Conservation (phyloP, 2,888 invertebrate genomes). For the Hypomecis punctinalis region DNA sequence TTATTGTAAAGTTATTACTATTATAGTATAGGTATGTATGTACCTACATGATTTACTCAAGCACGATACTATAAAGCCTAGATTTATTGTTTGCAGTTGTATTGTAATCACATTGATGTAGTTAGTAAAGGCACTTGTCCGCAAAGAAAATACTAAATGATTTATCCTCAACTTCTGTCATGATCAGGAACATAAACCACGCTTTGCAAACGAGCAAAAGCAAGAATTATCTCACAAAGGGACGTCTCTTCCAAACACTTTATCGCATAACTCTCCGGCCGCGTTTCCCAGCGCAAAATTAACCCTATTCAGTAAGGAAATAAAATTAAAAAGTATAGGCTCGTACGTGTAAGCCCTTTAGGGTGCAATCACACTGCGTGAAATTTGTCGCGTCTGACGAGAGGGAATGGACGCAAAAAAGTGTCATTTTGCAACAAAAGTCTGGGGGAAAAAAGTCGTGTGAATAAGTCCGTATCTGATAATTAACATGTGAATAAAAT, state of each 20-base stretch:
- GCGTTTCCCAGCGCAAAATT: constrained; percentile 54
- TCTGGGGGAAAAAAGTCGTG: too few relatives aligned
- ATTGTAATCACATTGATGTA: too few relatives aligned
- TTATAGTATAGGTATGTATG: too few relatives aligned
- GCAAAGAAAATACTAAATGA: too few relatives aligned
- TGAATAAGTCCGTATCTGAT: too few relatives aligned
- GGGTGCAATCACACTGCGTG: constrained; percentile 21
- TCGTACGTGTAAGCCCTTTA: constrained; percentile 38
- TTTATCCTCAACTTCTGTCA: neutral
- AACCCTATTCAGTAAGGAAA: constrained; percentile 61
- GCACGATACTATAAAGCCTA: too few relatives aligned
- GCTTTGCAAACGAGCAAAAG: constrained; percentile 12
- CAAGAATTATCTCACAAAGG: constrained; percentile 17
- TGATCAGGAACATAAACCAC: constrained; percentile 10
- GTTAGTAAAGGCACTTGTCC: too few relatives aligned
- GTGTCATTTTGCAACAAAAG: too few relatives aligned
- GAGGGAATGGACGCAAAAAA: neutral
- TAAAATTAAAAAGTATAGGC: constrained; percentile 55
- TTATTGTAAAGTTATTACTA: too few relatives aligned
- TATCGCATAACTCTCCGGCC: constrained; percentile 42
- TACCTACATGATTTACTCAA: too few relatives aligned
- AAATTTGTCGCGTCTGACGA: constrained; percentile 5
- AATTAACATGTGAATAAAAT: too few relatives aligned
- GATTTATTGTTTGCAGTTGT: too few relatives aligned
- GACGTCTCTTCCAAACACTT: constrained; percentile 36